A percentile compares a stretch with the other conserved stretches of the same genome.
Evolutionary conservation across 2,113 vertebrate genomes (phyloP).

Genomic region (Conger conger): DNA sequence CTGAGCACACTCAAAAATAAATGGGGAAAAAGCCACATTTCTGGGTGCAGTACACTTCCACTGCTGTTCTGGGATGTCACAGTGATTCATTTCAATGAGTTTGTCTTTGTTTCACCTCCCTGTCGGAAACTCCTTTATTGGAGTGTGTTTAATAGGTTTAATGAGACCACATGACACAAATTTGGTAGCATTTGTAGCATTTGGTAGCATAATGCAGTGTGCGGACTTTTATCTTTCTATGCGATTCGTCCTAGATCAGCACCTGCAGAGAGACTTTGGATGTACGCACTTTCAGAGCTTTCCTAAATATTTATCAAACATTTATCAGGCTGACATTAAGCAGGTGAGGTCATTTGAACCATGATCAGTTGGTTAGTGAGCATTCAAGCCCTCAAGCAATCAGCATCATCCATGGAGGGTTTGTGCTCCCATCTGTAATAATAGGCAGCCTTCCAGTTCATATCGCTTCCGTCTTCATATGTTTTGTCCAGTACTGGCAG

Average conservation of each 20-base stretch:
- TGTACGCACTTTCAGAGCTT: too few relatives aligned
- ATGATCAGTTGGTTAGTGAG: not conserved
- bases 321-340: too few relatives aligned
- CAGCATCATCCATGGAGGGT: not conserved
- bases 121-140: not conserved
- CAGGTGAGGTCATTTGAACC: not conserved
- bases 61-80: not conserved
- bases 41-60: not conserved
- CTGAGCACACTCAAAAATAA: not conserved
- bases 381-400: not conserved
- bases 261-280: too few relatives aligned
- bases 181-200: too few relatives aligned
- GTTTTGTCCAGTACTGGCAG: not conserved
- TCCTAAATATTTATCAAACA: too few relatives aligned
- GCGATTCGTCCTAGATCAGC: too few relatives aligned
- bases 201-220: too few relatives aligned
- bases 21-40: not conserved
- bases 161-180: too few relatives aligned
- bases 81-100: not conserved
- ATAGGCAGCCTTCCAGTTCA: not conserved
- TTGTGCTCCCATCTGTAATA: not conserved
- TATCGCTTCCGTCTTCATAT: not conserved
- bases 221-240: too few relatives aligned
- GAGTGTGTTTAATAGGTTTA: too few relatives aligned
- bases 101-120: not conserved